A percentile compares a stretch with the other conserved stretches of the same genome.
Evolutionary conservation across 2,888 invertebrate species (phyloP).

Genomic region (Parnassius glacialis): DNA sequence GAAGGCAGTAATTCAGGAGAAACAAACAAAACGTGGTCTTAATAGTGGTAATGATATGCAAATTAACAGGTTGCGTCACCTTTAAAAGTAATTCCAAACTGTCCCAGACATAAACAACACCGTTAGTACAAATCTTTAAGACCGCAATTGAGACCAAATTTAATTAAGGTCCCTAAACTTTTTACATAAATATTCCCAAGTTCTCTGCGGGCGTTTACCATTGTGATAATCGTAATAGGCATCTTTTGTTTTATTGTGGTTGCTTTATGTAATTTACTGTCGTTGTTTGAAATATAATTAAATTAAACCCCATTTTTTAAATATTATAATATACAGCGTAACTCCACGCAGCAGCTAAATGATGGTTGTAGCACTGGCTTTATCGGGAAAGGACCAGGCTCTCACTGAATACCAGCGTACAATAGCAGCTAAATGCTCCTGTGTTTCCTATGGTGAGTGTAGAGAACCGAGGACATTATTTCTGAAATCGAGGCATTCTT

Average conservation of each 20-base stretch:
- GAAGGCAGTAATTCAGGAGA: neutral
- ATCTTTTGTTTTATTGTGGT: conserved; percentile 13
- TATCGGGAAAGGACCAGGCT: too few species aligned
- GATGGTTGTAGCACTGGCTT: too few species aligned
- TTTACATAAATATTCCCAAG: conserved; percentile 30
- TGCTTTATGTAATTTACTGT: conserved; percentile 1
- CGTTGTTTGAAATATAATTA: neutral
- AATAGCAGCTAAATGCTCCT: too few species aligned
- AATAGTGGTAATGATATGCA: neutral
- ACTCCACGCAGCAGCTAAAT: too few species aligned
- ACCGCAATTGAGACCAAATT: conserved; percentile 25
- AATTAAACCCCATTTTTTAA: too few species aligned
- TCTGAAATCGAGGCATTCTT: too few species aligned
- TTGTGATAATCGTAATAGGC: conserved; percentile 5
- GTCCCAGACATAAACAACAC: conserved; percentile 1
- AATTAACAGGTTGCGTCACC: neutral
- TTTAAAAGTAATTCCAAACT: conserved; percentile 1
- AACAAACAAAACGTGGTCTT: conserved; percentile 5
- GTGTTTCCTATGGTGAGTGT: too few species aligned
- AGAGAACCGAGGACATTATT: too few species aligned
- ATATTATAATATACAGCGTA: too few species aligned
- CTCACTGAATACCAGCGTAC: too few species aligned
- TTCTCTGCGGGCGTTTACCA: conserved; percentile 1
- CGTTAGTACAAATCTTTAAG: conserved; percentile 5
- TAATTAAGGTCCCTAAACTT: conserved; percentile 31